Percentiles rank a stretch among this genome's conserved stretches.
Evolutionary conservation across 1,140 invertebrate species (phyloP).

Genomic region (Brachionus calyciflorus): DNA sequence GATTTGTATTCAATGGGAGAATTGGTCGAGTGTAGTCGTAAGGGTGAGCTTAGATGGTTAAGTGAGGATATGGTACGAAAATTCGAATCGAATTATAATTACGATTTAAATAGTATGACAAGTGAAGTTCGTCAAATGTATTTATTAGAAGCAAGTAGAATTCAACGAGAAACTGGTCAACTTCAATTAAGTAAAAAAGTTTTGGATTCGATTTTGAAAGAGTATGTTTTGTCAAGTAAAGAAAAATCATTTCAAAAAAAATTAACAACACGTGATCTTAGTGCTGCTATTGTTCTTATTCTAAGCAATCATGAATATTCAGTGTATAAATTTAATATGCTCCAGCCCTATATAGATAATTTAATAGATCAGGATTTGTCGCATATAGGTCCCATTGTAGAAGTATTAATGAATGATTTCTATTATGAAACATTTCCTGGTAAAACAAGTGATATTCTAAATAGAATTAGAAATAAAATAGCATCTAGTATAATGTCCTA

Average conservation of each 20-base stretch:
- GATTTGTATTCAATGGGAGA: neutral
- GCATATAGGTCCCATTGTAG: neutral
- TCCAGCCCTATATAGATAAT: neutral
- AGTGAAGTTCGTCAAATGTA: neutral
- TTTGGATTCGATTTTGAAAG: constrained; percentile 20
- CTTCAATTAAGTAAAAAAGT: constrained; percentile 30
- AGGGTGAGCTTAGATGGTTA: constrained; percentile 3
- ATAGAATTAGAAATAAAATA: neutral
- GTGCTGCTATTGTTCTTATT: neutral
- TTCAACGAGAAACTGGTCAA: neutral
- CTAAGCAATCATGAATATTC: constrained; percentile 24
- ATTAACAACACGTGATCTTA: neutral
- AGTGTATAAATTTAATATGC: constrained; percentile 32
- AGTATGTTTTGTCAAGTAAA: neutral
- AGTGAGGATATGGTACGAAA: neutral
- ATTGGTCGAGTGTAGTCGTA: neutral
- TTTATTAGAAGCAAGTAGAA: neutral
- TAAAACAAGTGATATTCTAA: constrained; percentile 18
- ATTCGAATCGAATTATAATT: neutral
- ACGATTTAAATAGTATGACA: constrained; percentile 5
- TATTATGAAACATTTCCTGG: constrained; percentile 24
- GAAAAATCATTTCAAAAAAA: neutral
- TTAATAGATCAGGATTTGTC: neutral
- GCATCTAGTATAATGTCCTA: neutral
- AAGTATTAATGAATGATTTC: constrained; percentile 19